Evolutionary conservation across 2,888 invertebrate genomes (phyloP), one percentile per base, ranked within the genome.

Genomic region (Eugnorisma glareosa): DNA sequence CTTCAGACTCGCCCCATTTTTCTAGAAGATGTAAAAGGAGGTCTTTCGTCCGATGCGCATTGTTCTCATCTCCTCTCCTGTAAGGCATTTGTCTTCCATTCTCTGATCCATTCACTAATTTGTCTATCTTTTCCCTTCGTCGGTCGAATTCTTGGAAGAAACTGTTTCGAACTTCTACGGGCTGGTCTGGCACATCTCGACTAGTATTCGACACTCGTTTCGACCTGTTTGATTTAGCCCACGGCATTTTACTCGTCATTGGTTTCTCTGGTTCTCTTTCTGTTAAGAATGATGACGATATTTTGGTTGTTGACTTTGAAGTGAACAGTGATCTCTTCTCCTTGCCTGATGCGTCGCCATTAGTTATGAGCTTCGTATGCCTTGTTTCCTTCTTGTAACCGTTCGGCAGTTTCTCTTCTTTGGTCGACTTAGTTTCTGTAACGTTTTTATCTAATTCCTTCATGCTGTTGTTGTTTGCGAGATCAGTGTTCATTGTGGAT

Each of bases 31-130:
- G 98, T 45, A 98, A 92, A 59, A 98, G 94, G 68, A 98, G 97
- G 92, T 98, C 98, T 94, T 98, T 98, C 40, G 98, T 98, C 70
- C 97, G 97, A 82, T 97, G 98, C 21, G 98, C 98, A 63, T 97
- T 97, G 89, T 97, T 95, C 81, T 97, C 96, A 78, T 96, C 96
- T 0, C 95, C 96, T 75, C 97, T 94, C 88, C 97, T 94, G 77
- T 96, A 96, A n/a, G 96, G 95, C 79, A 94, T 74, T 82, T 95
- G 96, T 84, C 94, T 92, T 0, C 95, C 95, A 75, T 96, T 96
- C 75, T 95, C 95, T 21, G 92, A 82, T 2, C 95, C 94, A 68
- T 95, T 96, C 35, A 96, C 96, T 82, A 96, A 88, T 90, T 96
- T 95, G 81, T 96, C 95, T 89, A 97, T 96, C 78, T 94, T 95